Base-by-base conservation (phyloP, 1,140 invertebrate genomes). In the Hypsibius dujardini region DNA sequence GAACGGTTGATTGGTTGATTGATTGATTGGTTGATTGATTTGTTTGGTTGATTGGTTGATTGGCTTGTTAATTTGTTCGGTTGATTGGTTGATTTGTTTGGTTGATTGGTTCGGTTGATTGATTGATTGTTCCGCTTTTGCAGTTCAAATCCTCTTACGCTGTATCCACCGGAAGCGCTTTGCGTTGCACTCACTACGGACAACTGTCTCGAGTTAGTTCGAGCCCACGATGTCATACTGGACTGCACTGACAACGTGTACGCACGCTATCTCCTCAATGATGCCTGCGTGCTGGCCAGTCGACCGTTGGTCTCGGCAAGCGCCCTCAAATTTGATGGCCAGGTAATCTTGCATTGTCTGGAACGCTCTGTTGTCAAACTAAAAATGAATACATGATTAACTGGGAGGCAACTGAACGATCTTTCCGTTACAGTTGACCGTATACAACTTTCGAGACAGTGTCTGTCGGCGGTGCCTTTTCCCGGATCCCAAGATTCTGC, bases 171-270 rank as follows among this genome's bases (percentile, higher is more conserved):
- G 12, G 46, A 15, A 12, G 46, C 71, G 7, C 71, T 12, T 12
- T 59, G 67, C n/a, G 71, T 42, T 12, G n/a, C 40, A 28, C 59
- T 70, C n/a, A 67, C 60, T 71, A 70, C 45, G 71, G 46, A 2
- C 1, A 70, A 47, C 46, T 71, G 42, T 15, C 2, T 46, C 1
- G 47, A 47, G 28, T 45, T 70, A 2, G 50, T 71, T 70, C 45
- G n/a, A 46, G 79, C 75, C 70, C 97, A 89, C 80, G 89, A 97
- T 79, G 80, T 98, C 1, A 84, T 98, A 7, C 76, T 97, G 47
- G 95, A 99, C 83, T 91, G 90, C 60, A 92, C 88, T 46, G 95
- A 99, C 79, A 99, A 98, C 82, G 90, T 94, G 45, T 88, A 92
- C 0, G 96, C 95, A 0, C 82, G 95, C 73, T 95, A 93, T 79